Evolutionary conservation across 2,797 vertebrate species (phyloP).

Genomic region (Pachyuromys duprasi): DNA sequence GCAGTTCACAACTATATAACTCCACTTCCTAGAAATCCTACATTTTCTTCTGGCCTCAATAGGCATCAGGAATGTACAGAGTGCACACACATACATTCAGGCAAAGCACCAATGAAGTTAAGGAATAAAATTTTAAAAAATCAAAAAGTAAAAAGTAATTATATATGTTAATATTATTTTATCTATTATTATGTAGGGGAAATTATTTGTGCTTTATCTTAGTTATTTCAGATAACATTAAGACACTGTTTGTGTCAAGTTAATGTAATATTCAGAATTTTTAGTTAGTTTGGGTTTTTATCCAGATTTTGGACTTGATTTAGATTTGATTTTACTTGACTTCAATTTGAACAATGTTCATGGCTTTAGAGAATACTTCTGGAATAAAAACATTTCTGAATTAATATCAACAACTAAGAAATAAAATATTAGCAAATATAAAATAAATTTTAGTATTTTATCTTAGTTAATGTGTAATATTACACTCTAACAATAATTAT

Average conservation of each 20-base stretch:
- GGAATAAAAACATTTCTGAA: neutral
- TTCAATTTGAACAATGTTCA: neutral
- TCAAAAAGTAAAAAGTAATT: neutral
- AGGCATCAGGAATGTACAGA: neutral
- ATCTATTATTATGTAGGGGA: neutral
- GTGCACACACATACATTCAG: neutral
- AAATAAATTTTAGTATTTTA: neutral
- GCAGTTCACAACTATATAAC: neutral
- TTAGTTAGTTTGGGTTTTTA: neutral
- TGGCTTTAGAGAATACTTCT: neutral
- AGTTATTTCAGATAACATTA: neutral
- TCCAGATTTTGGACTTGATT: neutral
- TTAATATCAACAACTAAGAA: neutral
- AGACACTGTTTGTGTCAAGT: neutral
- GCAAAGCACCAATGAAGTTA: neutral
- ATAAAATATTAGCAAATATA: neutral
- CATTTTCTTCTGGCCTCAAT: neutral
- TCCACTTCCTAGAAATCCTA: neutral
- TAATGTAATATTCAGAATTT: neutral
- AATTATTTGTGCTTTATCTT: neutral
- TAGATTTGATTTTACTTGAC: neutral
- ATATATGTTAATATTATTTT: neutral
- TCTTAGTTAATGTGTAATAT: neutral
- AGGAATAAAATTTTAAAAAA: neutral
- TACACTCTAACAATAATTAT: neutral